Base-by-base conservation (phyloP, 2,888 invertebrate species). In the Mythimna ferrago region DNA sequence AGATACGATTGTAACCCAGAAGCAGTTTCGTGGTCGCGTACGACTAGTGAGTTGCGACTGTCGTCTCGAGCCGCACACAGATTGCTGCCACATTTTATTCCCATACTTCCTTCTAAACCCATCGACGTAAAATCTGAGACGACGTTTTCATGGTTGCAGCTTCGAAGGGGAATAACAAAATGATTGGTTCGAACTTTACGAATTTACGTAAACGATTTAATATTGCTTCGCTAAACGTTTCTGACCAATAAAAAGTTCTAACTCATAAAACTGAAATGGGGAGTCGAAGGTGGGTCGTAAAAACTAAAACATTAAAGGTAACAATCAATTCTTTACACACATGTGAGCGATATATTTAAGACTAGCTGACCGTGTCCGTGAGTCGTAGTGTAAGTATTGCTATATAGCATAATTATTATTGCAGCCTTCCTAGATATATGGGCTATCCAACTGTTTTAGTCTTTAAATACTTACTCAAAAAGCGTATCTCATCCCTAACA, bases 1-100 rank as follows among this genome's bases (percentile, higher is more conserved):
- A 93, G 93, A 94, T 94, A 93, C 93, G 93, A 89, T 89, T 92
- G 86, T 89, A 91, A 85, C 88, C 91, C 88, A 88, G 89, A 90
- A 92, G 90, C 92, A 89, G 90, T 91, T 93, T 90, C 89, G 93
- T 89, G 94, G 91, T 88, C 88, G 82, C 86, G 83, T 84, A 82
- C 85, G 84, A 85, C 84, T 84, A 85, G 86, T 82, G 26, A 67
- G 48, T 38, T 32, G 21, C 85, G 82, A 82, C 78, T 81, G 81
- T 83, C 82, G 80, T 64, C 73, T 48, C 48, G 48, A 48, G 6
- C 6, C 48, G 74, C 71, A 76, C 73, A 70, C 67, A 73, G 70
- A 82, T 76, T 81, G 80, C 83, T 84, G 81, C 74, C 77, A 35
- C 75, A 71, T 69, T 90, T 88, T 81, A 79, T 86, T 86, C 85